Percentiles rank a stretch among this genome's conserved stretches.
phyloP scores from a whole-genome alignment of 2,797 vertebrate genomes.

The Vireo griseus region DNA sequence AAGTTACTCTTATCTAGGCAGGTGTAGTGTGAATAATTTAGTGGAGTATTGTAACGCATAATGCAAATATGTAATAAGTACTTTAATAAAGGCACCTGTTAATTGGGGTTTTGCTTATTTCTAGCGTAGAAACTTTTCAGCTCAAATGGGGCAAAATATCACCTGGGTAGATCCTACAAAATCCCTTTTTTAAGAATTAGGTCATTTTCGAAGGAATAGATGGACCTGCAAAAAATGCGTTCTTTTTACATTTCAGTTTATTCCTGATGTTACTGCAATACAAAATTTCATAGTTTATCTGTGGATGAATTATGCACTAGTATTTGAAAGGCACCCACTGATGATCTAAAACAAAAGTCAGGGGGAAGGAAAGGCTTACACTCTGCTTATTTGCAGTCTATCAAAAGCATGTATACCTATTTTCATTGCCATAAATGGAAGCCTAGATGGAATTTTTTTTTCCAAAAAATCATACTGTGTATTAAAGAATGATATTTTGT shows the following conservation, averaged over 20 bases:
- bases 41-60: not conserved
- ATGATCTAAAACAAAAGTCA: not conserved
- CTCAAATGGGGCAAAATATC: not conserved
- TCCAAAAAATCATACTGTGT: not conserved
- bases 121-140: not conserved
- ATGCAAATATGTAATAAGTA: not conserved
- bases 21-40: not conserved
- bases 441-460: not conserved
- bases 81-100: not conserved
- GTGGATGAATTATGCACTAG: fast-evolving
- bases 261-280: not conserved
- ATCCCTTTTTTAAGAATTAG: not conserved
- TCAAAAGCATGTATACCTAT: not conserved
- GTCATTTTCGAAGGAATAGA: not conserved
- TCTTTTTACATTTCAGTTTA: not conserved
- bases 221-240: not conserved
- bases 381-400: not conserved
- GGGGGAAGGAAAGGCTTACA: not conserved
- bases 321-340: not conserved
- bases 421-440: not conserved
- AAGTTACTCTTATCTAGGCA: not conserved
- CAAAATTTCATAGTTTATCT: not conserved
- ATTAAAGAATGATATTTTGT: not conserved
- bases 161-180: not conserved
- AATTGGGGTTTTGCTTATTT: not conserved